These are phyloP conservation scores for Phrynocephalus versicolor DNA, from an alignment of 2,113 vertebrate genomes.

Conservation along the genomic window DNA sequence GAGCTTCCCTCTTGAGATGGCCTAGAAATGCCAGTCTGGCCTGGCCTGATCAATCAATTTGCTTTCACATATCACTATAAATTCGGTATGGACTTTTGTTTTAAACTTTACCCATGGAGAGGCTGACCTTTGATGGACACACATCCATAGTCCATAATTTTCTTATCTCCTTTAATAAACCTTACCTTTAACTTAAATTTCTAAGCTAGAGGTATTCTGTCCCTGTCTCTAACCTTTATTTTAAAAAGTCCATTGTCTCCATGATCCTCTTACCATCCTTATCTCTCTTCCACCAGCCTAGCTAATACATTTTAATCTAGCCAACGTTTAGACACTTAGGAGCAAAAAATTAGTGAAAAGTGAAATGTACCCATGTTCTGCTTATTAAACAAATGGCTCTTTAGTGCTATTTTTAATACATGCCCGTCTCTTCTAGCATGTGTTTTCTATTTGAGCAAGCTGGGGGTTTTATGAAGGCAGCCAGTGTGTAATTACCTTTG, in stretches of 20 bases:
- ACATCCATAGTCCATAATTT: constrained; percentile 47
- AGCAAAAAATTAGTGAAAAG: constrained; percentile 84
- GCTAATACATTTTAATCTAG: constrained; percentile 54
- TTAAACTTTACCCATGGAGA: constrained; percentile 9
- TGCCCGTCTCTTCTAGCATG: constrained; percentile 83
- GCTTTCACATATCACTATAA: constrained; percentile 3
- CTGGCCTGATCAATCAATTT: no score
- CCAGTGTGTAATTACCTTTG: constrained; percentile 82
- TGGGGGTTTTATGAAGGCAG: constrained; percentile 78
- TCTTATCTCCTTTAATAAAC: constrained; percentile 20
- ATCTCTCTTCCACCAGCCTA: constrained; percentile 11
- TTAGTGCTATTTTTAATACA: constrained; percentile 79
- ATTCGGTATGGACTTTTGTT: constrained; percentile 27
- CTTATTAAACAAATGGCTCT: constrained; percentile 91
- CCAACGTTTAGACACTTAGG: constrained; percentile 56
- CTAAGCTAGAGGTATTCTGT: not conserved
- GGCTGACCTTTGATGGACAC: not conserved
- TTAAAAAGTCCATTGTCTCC: constrained; percentile 42
- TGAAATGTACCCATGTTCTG: constrained; percentile 89
- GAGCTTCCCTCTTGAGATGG: not conserved
- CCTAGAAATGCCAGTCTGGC: not conserved
- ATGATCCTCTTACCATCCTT: constrained; percentile 66
- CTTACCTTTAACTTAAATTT: not conserved
- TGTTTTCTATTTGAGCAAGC: constrained; percentile 96
- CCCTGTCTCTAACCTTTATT: constrained; percentile 7